These are phyloP conservation scores for Hylaea fasciaria DNA, from an alignment of 2,888 invertebrate species.

Conservation along the genomic window DNA sequence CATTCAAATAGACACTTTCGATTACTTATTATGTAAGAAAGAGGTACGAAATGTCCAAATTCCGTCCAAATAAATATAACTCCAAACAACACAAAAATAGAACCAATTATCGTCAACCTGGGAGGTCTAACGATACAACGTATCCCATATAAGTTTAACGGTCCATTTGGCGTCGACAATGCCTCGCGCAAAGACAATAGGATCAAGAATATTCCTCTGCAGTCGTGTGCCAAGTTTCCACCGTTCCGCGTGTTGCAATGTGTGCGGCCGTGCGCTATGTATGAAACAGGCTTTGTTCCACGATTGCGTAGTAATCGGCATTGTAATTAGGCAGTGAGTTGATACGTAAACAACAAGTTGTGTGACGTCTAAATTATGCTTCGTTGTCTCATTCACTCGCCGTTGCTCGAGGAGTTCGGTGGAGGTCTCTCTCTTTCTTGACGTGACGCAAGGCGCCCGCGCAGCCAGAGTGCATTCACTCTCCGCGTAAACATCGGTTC, in stretches of 20 bases:
- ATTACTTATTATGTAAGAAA: too few species aligned
- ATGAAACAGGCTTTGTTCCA: conserved; percentile 37
- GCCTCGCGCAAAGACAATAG: conserved; percentile 48
- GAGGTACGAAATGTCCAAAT: not conserved
- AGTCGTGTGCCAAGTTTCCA: conserved; percentile 47
- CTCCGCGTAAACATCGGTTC: conserved; percentile 64
- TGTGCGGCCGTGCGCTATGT: conserved; percentile 31
- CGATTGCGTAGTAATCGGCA: conserved; percentile 59
- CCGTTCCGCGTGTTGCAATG: conserved; percentile 34
- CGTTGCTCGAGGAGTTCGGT: conserved; percentile 33
- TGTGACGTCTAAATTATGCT: conserved; percentile 45
- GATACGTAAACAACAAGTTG: conserved; percentile 57
- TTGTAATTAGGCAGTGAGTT: conserved; percentile 55
- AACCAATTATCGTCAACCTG: conserved; percentile 30
- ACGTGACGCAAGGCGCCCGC: conserved; percentile 64
- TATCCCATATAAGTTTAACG: conserved; percentile 55
- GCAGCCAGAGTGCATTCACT: conserved; percentile 75
- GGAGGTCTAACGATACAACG: conserved; percentile 49
- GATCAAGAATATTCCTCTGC: conserved; percentile 42
- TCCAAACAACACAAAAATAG: not conserved
- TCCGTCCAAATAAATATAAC: too few species aligned
- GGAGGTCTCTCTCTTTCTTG: conserved; percentile 53
- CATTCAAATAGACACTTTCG: too few species aligned
- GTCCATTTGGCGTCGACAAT: conserved; percentile 56
- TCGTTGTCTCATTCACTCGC: conserved; percentile 52